Evolutionary conservation across 2,797 vertebrate genomes (phyloP).

Genomic region (Dryobates pubescens): DNA sequence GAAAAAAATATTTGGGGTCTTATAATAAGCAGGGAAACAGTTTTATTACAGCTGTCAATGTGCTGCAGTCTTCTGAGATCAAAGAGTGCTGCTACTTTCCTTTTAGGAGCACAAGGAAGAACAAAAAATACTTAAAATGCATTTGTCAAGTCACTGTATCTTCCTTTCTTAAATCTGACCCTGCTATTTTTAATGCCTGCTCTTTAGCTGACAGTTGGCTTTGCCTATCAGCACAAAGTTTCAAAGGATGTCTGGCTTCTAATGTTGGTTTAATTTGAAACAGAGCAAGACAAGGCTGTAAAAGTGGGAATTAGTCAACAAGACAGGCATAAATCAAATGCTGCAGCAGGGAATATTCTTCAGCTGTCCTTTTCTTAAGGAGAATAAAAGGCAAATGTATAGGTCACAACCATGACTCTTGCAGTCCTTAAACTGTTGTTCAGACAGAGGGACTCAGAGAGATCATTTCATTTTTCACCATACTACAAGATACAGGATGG

Average conservation of each 20-base stretch:
- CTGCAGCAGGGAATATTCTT: neutral
- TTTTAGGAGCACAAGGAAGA: neutral
- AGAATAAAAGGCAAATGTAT: slow-evolving; percentile 19
- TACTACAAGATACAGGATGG: fast-evolving
- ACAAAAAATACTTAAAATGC: neutral
- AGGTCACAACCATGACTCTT: neutral
- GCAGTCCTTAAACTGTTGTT: neutral
- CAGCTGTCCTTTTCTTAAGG: neutral
- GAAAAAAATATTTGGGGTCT: neutral
- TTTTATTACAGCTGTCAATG: neutral
- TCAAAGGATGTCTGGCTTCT: slow-evolving; percentile 20
- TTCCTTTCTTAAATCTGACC: slow-evolving; percentile 5
- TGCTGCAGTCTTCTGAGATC: neutral
- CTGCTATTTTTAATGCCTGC: neutral
- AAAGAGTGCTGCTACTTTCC: neutral
- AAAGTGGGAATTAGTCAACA: slow-evolving; percentile 15
- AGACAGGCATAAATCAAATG: slow-evolving; percentile 14
- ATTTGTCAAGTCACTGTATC: neutral
- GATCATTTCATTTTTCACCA: neutral
- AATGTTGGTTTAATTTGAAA: slow-evolving; percentile 43
- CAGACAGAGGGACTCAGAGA: neutral
- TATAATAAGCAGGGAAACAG: neutral
- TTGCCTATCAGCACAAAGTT: neutral
- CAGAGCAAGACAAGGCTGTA: neutral
- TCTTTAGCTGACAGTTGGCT: neutral